phyloP scores from a whole-genome alignment of 2,888 invertebrate genomes.

The Tupiocoris notatus region DNA sequence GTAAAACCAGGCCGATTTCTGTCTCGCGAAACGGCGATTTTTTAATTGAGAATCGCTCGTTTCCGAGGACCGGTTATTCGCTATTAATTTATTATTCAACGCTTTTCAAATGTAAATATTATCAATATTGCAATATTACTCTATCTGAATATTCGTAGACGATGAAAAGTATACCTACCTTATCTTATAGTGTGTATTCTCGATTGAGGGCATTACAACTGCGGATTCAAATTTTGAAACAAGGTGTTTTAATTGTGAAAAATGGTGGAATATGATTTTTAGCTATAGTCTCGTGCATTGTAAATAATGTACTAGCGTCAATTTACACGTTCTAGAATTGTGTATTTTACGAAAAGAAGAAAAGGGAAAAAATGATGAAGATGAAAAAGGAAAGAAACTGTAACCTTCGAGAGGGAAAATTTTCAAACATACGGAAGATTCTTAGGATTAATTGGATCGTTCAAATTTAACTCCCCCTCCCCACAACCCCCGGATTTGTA shows the following conservation, averaged over 20 bases:
- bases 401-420: neutral
- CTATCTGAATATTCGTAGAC: conserved; percentile 33
- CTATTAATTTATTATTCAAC: conserved; percentile 15
- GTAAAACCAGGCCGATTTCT: neutral
- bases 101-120: conserved; percentile 31
- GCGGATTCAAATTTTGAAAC: neutral
- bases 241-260: neutral
- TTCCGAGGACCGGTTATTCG: conserved; percentile 27
- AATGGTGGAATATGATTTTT: neutral
- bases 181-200: conserved; percentile 35
- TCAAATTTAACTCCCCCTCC: conserved; percentile 21
- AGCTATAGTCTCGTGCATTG: conserved; percentile 34
- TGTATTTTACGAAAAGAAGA: neutral
- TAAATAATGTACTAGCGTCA: conserved; percentile 37
- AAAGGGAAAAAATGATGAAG: too few species aligned
- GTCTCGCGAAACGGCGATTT: neutral
- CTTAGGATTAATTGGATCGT: neutral
- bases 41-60: neutral
- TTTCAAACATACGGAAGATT: neutral
- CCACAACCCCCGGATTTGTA: conserved; percentile 23
- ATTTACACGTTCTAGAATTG: conserved; percentile 6
- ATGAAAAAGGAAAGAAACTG: too few species aligned
- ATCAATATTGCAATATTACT: conserved; percentile 14
- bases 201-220: conserved; percentile 30
- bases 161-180: conserved; percentile 24